These are phyloP conservation scores for Lagria hirta DNA, from an alignment of 2,888 invertebrate genomes.

Conservation along the genomic window DNA sequence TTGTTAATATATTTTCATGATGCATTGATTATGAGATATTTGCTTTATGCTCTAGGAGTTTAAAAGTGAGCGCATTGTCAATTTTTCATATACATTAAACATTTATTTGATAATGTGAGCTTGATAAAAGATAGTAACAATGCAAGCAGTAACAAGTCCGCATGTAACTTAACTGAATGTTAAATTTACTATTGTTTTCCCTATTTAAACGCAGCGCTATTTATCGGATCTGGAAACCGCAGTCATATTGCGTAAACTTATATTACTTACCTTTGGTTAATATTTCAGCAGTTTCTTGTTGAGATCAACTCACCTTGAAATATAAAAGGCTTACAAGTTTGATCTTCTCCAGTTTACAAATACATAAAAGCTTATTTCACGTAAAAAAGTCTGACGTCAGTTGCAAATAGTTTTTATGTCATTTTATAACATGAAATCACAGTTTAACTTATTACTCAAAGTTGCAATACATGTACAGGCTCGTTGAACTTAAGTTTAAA, in stretches of 20 bases:
- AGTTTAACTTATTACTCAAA: conserved; percentile 40
- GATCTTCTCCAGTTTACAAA: not conserved
- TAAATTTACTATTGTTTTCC: too few relatives aligned
- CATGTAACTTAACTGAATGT: too few relatives aligned
- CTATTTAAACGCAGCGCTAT: too few relatives aligned
- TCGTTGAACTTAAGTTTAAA: conserved; percentile 3
- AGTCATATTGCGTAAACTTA: not conserved
- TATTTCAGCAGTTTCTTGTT: not conserved
- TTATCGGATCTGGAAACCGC: not conserved
- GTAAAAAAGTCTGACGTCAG: conserved; percentile 1
- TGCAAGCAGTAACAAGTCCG: too few relatives aligned
- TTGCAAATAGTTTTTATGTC: conserved; percentile 31
- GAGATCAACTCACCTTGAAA: not conserved
- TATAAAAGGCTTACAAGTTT: not conserved
- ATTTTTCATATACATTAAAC: too few relatives aligned
- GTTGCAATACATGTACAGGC: conserved; percentile 17
- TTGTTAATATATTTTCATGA: too few relatives aligned
- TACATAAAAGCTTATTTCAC: not conserved
- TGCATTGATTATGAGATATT: too few relatives aligned
- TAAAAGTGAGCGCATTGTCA: too few relatives aligned
- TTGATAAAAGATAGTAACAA: too few relatives aligned
- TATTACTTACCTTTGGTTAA: not conserved
- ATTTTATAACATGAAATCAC: conserved; percentile 40
- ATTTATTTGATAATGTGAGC: too few relatives aligned
- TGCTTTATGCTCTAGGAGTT: too few relatives aligned